Conservation (phyloP, 37 sponge, comb jelly and placozoan species). For the Theonella swinhoei region DNA sequence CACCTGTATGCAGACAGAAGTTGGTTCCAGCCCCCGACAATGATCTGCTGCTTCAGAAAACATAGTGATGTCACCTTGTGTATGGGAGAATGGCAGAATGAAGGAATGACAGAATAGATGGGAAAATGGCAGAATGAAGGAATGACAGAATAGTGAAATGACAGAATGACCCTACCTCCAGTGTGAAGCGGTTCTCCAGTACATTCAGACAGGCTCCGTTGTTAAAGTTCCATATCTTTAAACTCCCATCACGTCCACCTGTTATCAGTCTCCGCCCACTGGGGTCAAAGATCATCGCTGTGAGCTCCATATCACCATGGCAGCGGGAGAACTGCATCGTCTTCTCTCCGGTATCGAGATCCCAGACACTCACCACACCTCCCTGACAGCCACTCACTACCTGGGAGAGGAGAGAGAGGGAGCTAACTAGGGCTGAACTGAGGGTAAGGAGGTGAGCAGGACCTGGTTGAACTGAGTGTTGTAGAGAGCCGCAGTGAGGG, state of each 20-base stretch:
- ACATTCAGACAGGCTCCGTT: conserved; percentile 89
- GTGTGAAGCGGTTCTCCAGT: conserved; percentile 43
- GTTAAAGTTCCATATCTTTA: conserved; percentile 98
- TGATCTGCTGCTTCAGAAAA: conserved; percentile 38
- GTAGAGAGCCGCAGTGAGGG: conserved; percentile 89
- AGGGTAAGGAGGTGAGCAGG: background rate
- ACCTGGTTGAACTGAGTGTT: conserved; percentile 93
- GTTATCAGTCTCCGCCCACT: conserved; percentile 85
- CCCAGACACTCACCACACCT: conserved; percentile 92
- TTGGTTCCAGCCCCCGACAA: conserved; percentile 69
- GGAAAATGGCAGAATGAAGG: background rate
- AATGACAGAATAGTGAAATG: background rate
- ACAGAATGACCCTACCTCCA: too few relatives aligned
- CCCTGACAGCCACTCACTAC: conserved; percentile 94
- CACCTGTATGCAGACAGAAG: conserved; percentile 37
- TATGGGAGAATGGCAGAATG: background rate
- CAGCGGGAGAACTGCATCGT: conserved; percentile 88
- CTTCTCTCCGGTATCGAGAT: conserved; percentile 90
- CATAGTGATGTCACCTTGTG: conserved; percentile 59
- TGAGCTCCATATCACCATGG: conserved; percentile 89
- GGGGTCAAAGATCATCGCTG: conserved; percentile 93
- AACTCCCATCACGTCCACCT: conserved; percentile 82
- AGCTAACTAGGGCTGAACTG: too few relatives aligned
- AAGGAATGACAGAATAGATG: background rate
- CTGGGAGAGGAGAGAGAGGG: conserved; percentile 24